These are phyloP conservation scores for Calephelis nemesis DNA, from an alignment of 1,140 invertebrate species.

Conservation along the genomic window DNA sequence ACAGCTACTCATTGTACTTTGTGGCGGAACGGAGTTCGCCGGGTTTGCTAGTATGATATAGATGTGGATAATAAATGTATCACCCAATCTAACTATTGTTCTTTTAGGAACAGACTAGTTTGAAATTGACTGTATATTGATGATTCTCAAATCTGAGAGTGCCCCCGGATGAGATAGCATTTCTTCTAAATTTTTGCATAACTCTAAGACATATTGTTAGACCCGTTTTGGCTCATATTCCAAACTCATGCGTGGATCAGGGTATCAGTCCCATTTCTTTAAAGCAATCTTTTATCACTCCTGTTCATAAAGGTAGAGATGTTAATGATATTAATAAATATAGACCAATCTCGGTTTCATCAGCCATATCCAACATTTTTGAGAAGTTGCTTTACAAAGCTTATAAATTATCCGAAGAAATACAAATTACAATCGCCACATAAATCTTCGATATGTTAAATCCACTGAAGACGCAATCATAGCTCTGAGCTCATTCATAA, in stretches of 20 bases:
- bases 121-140: conserved; percentile 24
- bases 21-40: too few relatives aligned
- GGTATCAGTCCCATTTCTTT: conserved; percentile 23
- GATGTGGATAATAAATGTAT: background rate
- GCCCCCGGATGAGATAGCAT: conserved; percentile 26
- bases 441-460: too few relatives aligned
- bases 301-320: conserved; percentile 21
- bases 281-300: conserved; percentile 22
- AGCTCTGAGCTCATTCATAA: too few relatives aligned
- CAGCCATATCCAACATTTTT: conserved; percentile 24
- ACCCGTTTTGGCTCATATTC: conserved; percentile 21
- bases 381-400: conserved; percentile 21
- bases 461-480: too few relatives aligned
- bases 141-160: conserved; percentile 22
- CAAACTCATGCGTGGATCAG: conserved; percentile 23
- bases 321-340: conserved; percentile 21
- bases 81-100: conserved; percentile 10
- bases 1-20: too few relatives aligned
- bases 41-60: background rate
- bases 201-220: background rate
- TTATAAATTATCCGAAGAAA: too few relatives aligned
- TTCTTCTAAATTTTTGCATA: conserved; percentile 16
- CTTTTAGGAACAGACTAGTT: conserved; percentile 17
- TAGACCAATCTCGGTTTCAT: conserved; percentile 25
- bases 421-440: too few relatives aligned